Evolutionary conservation across 2,888 invertebrate genomes (phyloP).

Genomic region (Drosophila seclusa): DNA sequence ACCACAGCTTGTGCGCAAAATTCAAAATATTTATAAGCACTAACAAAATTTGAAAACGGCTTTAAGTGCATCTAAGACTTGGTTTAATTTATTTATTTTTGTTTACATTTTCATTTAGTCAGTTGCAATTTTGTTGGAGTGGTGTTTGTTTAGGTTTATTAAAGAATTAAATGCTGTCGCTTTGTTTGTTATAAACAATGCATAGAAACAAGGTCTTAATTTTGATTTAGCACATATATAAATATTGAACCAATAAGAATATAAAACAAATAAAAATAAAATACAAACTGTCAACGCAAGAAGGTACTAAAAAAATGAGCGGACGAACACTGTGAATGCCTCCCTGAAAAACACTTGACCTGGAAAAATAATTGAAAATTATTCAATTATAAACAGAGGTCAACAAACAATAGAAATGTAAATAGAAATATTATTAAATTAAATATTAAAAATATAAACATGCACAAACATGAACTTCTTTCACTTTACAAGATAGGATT

Average conservation of each 20-base stretch:
- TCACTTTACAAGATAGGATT: background rate
- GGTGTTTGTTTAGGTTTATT: background rate
- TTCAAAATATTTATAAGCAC: background rate
- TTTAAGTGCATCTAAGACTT: background rate
- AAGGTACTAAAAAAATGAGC: background rate
- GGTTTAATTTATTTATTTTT: background rate
- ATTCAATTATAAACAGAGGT: background rate
- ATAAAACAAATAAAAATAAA: background rate
- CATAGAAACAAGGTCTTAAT: background rate
- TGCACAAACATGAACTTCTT: background rate
- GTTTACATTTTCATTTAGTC: background rate
- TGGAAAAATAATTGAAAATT: background rate
- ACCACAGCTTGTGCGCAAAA: background rate
- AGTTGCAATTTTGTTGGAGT: background rate
- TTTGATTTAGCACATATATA: too few species aligned
- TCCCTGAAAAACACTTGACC: background rate
- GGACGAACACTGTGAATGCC: background rate
- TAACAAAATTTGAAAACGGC: background rate
- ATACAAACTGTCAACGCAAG: background rate
- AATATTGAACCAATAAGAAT: background rate
- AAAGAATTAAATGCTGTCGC: background rate
- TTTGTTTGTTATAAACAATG: background rate
- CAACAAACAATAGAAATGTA: background rate
- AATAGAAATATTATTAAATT: background rate
- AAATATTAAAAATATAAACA: background rate